A percentile compares a stretch with the other conserved stretches of the same genome.
phyloP scores from a whole-genome alignment of 1,140 invertebrate species.

The Heliconius himera region DNA sequence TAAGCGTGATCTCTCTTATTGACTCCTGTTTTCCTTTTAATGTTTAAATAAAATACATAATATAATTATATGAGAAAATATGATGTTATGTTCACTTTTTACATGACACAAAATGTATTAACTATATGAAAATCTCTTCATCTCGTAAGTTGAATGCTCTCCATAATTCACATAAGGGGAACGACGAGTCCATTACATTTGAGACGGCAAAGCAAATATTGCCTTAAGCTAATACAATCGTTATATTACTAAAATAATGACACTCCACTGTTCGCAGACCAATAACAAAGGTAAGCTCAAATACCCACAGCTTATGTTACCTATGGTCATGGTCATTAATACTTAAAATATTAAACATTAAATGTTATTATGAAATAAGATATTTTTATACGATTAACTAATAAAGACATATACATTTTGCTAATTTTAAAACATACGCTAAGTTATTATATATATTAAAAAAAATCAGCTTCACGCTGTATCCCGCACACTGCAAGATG shows the following conservation, averaged over 20 bases:
- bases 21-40: not conserved
- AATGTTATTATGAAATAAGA: no score
- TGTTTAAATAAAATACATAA: not conserved
- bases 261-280: not conserved
- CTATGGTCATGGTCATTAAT: not conserved
- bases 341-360: not conserved
- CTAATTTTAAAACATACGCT: no score
- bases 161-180: slow-evolving; percentile 31
- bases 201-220: slow-evolving; percentile 45
- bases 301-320: not conserved
- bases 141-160: not conserved
- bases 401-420: no score
- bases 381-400: no score
- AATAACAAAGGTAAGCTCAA: not conserved
- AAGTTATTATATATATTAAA: no score
- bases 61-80: no score
- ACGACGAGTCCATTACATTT: slow-evolving; percentile 50
- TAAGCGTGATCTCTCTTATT: no score
- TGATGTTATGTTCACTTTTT: no score
- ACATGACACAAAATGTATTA: no score
- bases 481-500: no score
- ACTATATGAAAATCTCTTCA: not conserved
- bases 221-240: slow-evolving; percentile 41
- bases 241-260: slow-evolving; percentile 18
- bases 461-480: no score